A percentile compares a stretch with the other conserved stretches of the same genome.
phyloP scores from a whole-genome alignment of 2,888 invertebrate species.

The Xylophagus ater region DNA sequence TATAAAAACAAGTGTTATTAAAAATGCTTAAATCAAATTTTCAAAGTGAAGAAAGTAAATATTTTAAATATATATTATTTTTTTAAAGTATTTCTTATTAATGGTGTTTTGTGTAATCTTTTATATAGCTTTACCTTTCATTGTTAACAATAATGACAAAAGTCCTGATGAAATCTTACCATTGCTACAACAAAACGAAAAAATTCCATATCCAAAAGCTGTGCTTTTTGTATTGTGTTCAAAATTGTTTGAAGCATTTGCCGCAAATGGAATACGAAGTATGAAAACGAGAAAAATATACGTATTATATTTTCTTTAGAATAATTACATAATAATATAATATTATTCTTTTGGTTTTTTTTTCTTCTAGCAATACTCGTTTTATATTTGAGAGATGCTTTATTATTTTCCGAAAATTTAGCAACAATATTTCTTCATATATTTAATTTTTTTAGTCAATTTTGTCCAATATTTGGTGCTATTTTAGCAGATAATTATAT shows the following conservation, averaged over 20 bases:
- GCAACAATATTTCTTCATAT: slow-evolving; percentile 49
- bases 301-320: no score
- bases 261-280: slow-evolving; percentile 39
- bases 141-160: not conserved
- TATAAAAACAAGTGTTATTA: no score
- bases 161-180: not conserved
- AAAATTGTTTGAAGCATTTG: slow-evolving; percentile 38
- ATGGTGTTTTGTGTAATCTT: no score
- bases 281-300: slow-evolving; percentile 20
- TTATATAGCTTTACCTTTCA: slow-evolving; percentile 6
- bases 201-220: slow-evolving; percentile 30
- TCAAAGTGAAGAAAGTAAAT: slow-evolving; percentile 11
- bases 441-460: slow-evolving; percentile 51
- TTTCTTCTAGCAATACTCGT: slow-evolving; percentile 47
- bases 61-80: not conserved
- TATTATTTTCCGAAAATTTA: slow-evolving; percentile 42
- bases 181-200: not conserved
- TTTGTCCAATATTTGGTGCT: slow-evolving; percentile 53
- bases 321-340: no score
- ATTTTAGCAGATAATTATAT: slow-evolving; percentile 52
- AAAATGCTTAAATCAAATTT: slow-evolving; percentile 9
- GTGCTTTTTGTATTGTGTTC: slow-evolving; percentile 32
- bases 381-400: slow-evolving; percentile 48
- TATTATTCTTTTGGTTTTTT: not conserved
- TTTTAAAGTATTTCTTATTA: no score